These are phyloP conservation scores for Hydrophis major DNA, from an alignment of 2,797 vertebrate genomes.

Conservation along the genomic window DNA sequence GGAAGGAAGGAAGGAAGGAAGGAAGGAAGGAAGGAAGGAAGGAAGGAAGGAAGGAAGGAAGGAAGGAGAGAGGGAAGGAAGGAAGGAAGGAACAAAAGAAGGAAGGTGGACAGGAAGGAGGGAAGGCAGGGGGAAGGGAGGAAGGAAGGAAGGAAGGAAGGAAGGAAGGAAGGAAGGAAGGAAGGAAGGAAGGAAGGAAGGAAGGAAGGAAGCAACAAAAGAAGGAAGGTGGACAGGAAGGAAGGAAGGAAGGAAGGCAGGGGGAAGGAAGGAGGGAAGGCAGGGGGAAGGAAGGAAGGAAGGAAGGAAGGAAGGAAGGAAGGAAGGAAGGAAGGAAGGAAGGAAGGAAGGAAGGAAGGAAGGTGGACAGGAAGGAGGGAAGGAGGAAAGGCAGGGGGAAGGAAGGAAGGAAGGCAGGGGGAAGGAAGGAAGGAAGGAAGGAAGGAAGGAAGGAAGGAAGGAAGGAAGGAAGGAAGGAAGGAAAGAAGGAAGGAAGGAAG, in stretches of 20 bases:
- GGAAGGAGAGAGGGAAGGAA: too few relatives aligned
- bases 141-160: not conserved
- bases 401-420: not conserved
- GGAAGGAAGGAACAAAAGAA: too few relatives aligned
- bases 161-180: not conserved
- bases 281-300: not conserved
- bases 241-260: not conserved
- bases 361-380: not conserved
- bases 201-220: too few relatives aligned
- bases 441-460: not conserved
- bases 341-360: not conserved
- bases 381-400: not conserved
- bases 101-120: too few relatives aligned
- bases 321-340: not conserved
- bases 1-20: too few relatives aligned
- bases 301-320: not conserved
- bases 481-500: rapidly evolving
- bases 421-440: too few relatives aligned
- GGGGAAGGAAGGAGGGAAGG: not conserved
- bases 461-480: not conserved
- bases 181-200: not conserved
- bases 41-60: too few relatives aligned
- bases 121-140: not conserved
- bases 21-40: too few relatives aligned
- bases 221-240: too few relatives aligned